Conservation (phyloP, 2,797 vertebrate species). For the Argya squamiceps region DNA sequence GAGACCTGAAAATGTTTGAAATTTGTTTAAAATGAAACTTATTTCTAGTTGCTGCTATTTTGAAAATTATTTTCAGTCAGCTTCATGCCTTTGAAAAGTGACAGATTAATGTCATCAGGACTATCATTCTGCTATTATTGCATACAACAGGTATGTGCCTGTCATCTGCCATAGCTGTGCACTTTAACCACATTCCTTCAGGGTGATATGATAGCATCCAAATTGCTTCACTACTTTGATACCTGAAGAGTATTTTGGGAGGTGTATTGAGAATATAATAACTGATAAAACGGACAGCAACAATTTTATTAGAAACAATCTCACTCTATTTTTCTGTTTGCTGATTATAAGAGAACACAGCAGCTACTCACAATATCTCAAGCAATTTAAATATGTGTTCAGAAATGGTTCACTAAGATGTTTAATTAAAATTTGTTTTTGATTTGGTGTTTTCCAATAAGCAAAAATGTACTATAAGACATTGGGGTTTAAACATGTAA, state of each 20-base stretch:
- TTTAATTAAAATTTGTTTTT: background rate
- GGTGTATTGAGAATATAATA: background rate
- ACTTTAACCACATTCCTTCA: background rate
- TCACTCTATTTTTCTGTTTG: background rate
- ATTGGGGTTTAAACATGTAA: background rate
- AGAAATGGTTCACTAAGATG: background rate
- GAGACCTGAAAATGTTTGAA: background rate
- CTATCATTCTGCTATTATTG: background rate
- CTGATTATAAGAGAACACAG: background rate
- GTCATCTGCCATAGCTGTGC: background rate
- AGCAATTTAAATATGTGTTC: background rate
- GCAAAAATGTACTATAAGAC: background rate
- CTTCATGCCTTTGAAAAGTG: background rate
- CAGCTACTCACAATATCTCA: background rate
- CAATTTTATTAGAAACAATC: background rate
- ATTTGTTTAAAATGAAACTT: slow-evolving; percentile 19
- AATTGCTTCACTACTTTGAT: background rate
- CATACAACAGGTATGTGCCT: background rate
- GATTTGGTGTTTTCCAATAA: background rate
- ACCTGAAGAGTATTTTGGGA: background rate
- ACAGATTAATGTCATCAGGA: background rate
- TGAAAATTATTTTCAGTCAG: slow-evolving; percentile 7
- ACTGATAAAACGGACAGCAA: background rate
- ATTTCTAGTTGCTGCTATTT: background rate
- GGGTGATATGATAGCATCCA: background rate